Base-by-base conservation (phyloP, 2,888 invertebrate species). In the Himalopsyche anomala region DNA sequence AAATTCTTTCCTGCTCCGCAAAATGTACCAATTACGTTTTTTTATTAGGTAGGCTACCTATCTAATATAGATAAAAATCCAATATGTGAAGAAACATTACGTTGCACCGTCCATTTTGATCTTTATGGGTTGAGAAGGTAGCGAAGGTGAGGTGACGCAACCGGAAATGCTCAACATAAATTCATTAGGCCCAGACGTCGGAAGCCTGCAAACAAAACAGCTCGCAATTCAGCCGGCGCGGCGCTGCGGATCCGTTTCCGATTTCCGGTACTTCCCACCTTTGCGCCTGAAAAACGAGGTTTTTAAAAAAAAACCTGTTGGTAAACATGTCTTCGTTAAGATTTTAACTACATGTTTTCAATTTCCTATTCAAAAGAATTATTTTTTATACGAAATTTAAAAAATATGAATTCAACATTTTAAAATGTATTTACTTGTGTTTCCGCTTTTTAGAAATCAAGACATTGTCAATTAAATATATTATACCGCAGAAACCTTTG, bases 91-190 rank as follows among this genome's bases (percentile, higher is more conserved):
- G 28, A 5, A 62, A 62, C 28, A 62, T 15, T 74, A 36, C 36
- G 12, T 74, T 74, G 74, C 74, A 36, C 15, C 36, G 74, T 36
- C 36, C 74, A 74, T 38, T 74, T 62, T 19, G 62, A 19, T 28
- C 12, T 74, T 74, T 36, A 74, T 36, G 74, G 74, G 19, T 6
- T 28, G 15, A 38, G 4, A 74, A 36, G 36, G 36, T 15, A 36
- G 36, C 36, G 15, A 15, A 74, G 36, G 36, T 15, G 36, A 74
- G 38, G 12, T 74, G 74, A 74, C 36, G 74, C 11, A 36, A 74
- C 74, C 74, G 74, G 74, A 74, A 74, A 36, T 36, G 74, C 74
- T 36, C 74, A 38, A 83, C 83, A 83, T 83, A 83, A 83, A 83
- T 83, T 83, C 69, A 69, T 83, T 69, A 83, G 69, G 69, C 62